A percentile compares a stretch with the other conserved stretches of the same genome.
Evolutionary conservation across 2,888 invertebrate species (phyloP).

Genomic region (Ischnura elegans): DNA sequence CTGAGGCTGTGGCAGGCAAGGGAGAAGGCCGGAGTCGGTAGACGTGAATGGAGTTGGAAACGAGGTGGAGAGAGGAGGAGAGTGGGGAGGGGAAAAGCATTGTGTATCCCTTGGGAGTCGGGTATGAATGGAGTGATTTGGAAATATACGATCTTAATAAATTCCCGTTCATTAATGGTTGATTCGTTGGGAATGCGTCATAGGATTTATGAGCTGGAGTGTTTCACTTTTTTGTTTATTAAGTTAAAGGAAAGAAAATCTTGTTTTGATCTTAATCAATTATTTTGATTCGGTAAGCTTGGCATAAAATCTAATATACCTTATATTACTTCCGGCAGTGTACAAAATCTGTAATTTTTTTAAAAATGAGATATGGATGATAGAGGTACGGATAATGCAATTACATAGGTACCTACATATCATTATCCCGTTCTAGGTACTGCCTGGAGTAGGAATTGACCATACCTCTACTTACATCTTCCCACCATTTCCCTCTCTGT

Average conservation of each 20-base stretch:
- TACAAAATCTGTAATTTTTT: neutral
- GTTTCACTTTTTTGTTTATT: neutral
- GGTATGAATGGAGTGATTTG: constrained; percentile 9
- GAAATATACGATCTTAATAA: neutral
- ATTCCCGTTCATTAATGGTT: neutral
- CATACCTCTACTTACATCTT: no score
- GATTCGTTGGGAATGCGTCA: neutral
- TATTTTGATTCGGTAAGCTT: neutral
- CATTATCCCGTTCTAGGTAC: no score
- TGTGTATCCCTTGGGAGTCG: neutral
- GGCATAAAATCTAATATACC: neutral
- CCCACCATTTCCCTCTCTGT: no score
- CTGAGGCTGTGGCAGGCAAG: neutral
- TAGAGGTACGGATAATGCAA: no score
- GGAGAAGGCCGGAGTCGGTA: neutral
- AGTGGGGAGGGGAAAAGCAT: neutral
- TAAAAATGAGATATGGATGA: no score
- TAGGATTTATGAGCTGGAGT: neutral
- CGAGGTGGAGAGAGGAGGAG: neutral
- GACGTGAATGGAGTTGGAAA: constrained; percentile 25
- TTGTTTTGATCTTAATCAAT: no score
- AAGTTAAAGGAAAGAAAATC: neutral
- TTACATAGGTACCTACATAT: no score
- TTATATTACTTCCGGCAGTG: neutral
- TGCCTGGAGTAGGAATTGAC: no score